Conservation (phyloP, 2,113 vertebrate species). For the Synodontis membranacea region DNA sequence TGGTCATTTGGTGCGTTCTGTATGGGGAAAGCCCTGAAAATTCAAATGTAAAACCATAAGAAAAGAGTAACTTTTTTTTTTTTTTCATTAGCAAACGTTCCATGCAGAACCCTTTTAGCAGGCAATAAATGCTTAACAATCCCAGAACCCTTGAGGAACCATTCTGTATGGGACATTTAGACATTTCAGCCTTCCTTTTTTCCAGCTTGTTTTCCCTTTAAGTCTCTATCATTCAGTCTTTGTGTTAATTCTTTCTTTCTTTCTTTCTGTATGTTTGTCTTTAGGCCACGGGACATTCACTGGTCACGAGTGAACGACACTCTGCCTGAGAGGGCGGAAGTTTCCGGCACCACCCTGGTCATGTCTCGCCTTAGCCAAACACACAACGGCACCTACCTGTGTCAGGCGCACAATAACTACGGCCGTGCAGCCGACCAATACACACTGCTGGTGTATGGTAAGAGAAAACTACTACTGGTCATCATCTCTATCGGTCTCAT, state of each 20-base stretch:
- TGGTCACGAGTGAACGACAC: conserved; percentile 89
- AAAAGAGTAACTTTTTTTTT: not conserved
- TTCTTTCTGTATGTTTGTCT: not conserved
- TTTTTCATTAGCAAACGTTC: not conserved
- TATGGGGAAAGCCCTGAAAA: not conserved
- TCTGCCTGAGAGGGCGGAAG: conserved; percentile 82
- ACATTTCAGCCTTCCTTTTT: not conserved
- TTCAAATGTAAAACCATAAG: not conserved
- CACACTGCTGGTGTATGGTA: conserved; percentile 87
- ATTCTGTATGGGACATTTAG: not conserved
- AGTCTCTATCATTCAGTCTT: not conserved
- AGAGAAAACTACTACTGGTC: conserved; percentile 43
- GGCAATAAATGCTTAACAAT: not conserved
- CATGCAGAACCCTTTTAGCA: not conserved
- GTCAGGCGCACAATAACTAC: conserved; percentile 86
- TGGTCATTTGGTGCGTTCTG: not conserved
- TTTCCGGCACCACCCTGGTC: conserved; percentile 78
- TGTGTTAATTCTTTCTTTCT: not conserved
- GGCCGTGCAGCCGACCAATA: conserved; percentile 88
- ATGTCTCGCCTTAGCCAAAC: conserved; percentile 81
- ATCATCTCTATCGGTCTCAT: not conserved
- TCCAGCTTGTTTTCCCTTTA: no score
- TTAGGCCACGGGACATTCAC: conserved; percentile 81
- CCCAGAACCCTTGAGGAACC: not conserved
- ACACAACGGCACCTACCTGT: conserved; percentile 88